Base-by-base conservation (phyloP, 2,113 vertebrate genomes). In the Caracal caracal region DNA sequence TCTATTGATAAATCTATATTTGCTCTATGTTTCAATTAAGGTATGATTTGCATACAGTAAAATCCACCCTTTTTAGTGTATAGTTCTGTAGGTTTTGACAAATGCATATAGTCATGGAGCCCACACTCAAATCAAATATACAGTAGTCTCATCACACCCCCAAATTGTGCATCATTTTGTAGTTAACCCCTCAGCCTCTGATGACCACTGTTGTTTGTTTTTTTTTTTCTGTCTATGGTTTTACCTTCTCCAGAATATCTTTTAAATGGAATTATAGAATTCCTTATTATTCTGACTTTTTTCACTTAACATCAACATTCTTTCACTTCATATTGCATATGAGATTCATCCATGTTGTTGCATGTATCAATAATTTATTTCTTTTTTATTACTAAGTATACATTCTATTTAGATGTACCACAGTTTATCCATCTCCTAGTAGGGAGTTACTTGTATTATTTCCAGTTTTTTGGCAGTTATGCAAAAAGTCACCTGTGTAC, bases 211-310 rank as follows among this genome's bases (percentile, higher is more conserved):
- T 20, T 43, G 7, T n/a, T n/a, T n/a, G 37, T 37, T 6, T 43
- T 9, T 75, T 51, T 95, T 93, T 88, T 94, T 91, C 26, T 56
- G 6, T 63, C 24, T 70, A 22, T 56, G 33, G 35, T 49, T 95
- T 94, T 88, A 30, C 43, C 33, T 92, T 88, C 88, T 84, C 70
- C 59, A 90, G 51, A 92, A 65, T 83, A 79, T 65, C 63, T 61
- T 37, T n/a, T 43, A 78, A 85, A 79, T 92, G 10, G 26, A 88
- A 89, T 83, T 35, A 70, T 33, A 26, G 61, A 90, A 51, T 61
- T 33, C 6, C 3, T 80, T 89, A 76, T 88, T 20, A 83, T 22
- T 66, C 12, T 16, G 35, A 2, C 5, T 82, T 75, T 17, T 40
- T 88, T 96, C 63, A 53, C 10, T 76, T 73, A 91, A 56, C 24